Conservation (phyloP, 30 jellyfish, hydroid and myxozoan genomes). For the Aurelia coerulea region DNA sequence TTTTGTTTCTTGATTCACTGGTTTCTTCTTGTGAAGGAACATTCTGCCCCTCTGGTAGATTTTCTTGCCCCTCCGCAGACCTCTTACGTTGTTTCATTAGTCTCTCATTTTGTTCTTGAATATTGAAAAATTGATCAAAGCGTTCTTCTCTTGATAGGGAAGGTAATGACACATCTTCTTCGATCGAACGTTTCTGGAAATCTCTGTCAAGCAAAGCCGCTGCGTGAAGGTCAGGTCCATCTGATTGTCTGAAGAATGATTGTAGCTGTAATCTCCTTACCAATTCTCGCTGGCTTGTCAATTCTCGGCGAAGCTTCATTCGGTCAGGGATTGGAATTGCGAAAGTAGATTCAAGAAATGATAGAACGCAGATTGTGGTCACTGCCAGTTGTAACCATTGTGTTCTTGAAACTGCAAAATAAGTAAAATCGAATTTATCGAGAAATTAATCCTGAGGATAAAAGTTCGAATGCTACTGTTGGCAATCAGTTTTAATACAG, state of each 20-base stretch:
- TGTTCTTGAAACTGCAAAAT: neutral
- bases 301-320: conserved; percentile 48
- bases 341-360: neutral
- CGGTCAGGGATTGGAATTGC: conserved; percentile 50
- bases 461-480: no score
- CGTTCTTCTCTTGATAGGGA: conserved; percentile 19
- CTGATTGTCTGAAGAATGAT: conserved; percentile 59
- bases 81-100: conserved; percentile 20
- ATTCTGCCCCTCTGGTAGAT: neutral
- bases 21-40: neutral
- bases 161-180: conserved; percentile 50
- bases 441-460: no score
- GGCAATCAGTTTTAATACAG: no score
- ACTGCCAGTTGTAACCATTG: neutral
- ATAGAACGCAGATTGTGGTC: neutral
- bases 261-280: conserved; percentile 85
- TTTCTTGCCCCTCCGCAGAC: conserved; percentile 32
- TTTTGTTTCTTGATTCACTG: conserved; percentile 50
- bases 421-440: neutral
- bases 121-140: conserved; percentile 15
- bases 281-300: conserved; percentile 75
- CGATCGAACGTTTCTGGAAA: conserved; percentile 80
- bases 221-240: conserved; percentile 41
- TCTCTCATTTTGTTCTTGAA: conserved; percentile 19
- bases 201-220: conserved; percentile 72